Conservation (phyloP, 2,888 invertebrate species). For the Uropetala carovei region DNA sequence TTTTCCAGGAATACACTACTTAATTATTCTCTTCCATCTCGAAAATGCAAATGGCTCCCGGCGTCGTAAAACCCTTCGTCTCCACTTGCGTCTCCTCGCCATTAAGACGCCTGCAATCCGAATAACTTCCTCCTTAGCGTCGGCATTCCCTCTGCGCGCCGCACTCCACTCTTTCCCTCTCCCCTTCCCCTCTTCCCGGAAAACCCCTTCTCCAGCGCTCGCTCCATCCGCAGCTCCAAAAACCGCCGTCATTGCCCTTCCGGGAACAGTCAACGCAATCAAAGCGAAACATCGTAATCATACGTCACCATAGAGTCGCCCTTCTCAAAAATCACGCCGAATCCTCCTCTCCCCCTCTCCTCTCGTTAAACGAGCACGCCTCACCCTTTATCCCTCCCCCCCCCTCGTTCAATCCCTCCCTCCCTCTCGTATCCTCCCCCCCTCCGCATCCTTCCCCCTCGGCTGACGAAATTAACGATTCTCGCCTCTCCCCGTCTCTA, state of each 20-base stretch:
- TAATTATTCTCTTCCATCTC: neutral
- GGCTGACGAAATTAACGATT: too few species aligned
- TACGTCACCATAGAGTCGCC: slow-evolving; percentile 36
- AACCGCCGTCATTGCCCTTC: slow-evolving; percentile 52
- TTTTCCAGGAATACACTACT: neutral
- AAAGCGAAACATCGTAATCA: slow-evolving; percentile 59
- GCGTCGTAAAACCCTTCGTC: slow-evolving; percentile 55
- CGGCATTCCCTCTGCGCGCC: neutral
- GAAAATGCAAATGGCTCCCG: neutral
- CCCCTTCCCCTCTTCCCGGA: neutral
- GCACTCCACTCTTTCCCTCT: neutral
- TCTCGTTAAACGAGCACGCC: neutral
- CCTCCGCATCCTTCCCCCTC: too few species aligned
- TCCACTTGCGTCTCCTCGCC: slow-evolving; percentile 36
- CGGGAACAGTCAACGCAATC: slow-evolving; percentile 54
- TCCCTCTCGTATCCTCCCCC: too few species aligned
- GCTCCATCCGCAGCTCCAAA: neutral
- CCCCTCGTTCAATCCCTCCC: neutral
- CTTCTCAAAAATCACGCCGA: neutral
- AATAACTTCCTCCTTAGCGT: slow-evolving; percentile 46
- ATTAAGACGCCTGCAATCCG: slow-evolving; percentile 45
- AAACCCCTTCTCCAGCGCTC: neutral
- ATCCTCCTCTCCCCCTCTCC: neutral
- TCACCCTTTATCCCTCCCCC: neutral
- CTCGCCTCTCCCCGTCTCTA: too few species aligned